phyloP scores from a whole-genome alignment of 2,888 invertebrate genomes.

The Trypoxylon attenuatum region DNA sequence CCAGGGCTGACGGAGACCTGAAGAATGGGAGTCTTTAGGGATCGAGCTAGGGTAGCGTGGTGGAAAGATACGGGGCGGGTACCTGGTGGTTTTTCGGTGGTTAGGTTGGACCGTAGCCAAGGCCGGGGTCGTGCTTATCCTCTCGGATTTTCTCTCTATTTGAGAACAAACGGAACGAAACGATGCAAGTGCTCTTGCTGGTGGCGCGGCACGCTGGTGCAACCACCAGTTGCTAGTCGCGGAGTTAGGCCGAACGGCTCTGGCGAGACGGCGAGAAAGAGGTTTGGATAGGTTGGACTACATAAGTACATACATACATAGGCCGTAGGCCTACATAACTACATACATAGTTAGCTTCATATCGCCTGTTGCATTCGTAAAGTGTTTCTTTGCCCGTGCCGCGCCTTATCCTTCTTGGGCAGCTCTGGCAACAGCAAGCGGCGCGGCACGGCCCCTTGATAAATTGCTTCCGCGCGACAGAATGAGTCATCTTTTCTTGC shows the following conservation, averaged over 20 bases:
- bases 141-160: conserved; percentile 71
- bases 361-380: conserved; percentile 72
- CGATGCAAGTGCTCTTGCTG: conserved; percentile 68
- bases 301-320: conserved; percentile 33
- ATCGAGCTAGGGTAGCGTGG: conserved; percentile 4
- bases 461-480: conserved; percentile 61
- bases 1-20: not conserved
- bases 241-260: conserved; percentile 51
- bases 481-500: conserved; percentile 58
- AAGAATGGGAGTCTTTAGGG: conserved; percentile 12
- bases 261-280: conserved; percentile 42
- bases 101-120: conserved; percentile 68
- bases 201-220: conserved; percentile 67
- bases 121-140: conserved; percentile 63
- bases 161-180: conserved; percentile 72
- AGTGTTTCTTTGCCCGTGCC: conserved; percentile 62
- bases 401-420: conserved; percentile 47
- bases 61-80: conserved; percentile 17
- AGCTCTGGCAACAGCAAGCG: conserved; percentile 28
- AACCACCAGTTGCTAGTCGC: conserved; percentile 76
- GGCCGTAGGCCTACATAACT: conserved; percentile 71
- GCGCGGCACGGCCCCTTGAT: conserved; percentile 54
- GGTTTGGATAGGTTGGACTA: conserved; percentile 43
- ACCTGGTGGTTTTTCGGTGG: conserved; percentile 43
- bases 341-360: conserved; percentile 68